A percentile compares a stretch with the other conserved stretches of the same genome.
Evolutionary conservation across 2,113 vertebrate genomes (phyloP).

Genomic region (Brachyhypopomus occidentalis): DNA sequence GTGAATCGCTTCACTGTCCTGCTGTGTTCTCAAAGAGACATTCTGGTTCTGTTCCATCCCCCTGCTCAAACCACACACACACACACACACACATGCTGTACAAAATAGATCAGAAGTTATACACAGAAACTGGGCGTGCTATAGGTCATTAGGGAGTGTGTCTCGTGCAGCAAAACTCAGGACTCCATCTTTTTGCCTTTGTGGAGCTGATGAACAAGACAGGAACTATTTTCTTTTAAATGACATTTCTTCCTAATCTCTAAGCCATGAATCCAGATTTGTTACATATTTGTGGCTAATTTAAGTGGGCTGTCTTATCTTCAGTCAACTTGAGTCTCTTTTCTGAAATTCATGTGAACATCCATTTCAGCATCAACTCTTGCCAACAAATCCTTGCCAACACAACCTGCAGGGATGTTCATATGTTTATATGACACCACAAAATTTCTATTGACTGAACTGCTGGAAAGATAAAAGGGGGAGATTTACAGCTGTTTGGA

Average conservation of each 20-base stretch:
- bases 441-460: neutral
- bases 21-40: neutral
- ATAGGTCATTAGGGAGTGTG: neutral
- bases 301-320: neutral
- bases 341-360: neutral
- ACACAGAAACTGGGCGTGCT: neutral
- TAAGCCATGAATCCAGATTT: no score
- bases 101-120: neutral
- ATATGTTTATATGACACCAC: neutral
- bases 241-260: no score
- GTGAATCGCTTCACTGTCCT: neutral
- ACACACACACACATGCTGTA: neutral
- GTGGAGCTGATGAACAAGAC: neutral
- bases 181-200: neutral
- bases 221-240: neutral
- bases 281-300: no score
- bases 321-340: neutral
- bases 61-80: neutral
- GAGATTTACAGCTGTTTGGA: slow-evolving; percentile 26
- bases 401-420: neutral
- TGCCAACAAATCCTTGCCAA: no score
- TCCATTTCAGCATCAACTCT: neutral
- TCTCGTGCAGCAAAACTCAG: no score
- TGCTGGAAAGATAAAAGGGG: neutral
- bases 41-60: neutral